phyloP scores from a whole-genome alignment of 2,888 invertebrate species.

The Synanthedon vespiformis region DNA sequence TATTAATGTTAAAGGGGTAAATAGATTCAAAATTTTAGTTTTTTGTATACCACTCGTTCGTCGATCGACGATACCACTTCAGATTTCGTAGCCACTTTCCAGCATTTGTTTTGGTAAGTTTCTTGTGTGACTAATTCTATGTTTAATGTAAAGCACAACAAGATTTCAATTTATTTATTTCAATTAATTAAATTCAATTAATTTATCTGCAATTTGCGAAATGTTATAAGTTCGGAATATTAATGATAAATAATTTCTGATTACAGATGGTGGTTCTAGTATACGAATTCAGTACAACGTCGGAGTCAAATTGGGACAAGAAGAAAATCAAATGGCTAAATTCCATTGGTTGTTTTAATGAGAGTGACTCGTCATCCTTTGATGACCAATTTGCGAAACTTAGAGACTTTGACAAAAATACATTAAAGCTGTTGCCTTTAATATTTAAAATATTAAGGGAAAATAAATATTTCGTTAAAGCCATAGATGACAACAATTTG shows the following conservation, averaged over 20 bases:
- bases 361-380: slow-evolving; percentile 31
- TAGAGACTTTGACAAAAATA: slow-evolving; percentile 27
- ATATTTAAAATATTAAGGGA: slow-evolving; percentile 41
- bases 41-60: no score
- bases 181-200: no score
- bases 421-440: slow-evolving; percentile 38
- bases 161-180: no score
- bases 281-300: slow-evolving; percentile 31
- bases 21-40: no score
- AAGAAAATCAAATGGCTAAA: slow-evolving; percentile 2
- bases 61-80: no score
- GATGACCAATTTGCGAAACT: slow-evolving; percentile 23
- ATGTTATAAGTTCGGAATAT: no score
- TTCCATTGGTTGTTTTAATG: slow-evolving; percentile 9
- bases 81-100: no score
- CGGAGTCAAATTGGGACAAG: slow-evolving; percentile 16
- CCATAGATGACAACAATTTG: slow-evolving; percentile 28
- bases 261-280: slow-evolving; percentile 50
- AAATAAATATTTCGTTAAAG: slow-evolving; percentile 32
- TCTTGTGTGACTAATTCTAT: no score
- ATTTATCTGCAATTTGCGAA: no score
- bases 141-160: no score
- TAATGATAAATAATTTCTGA: slow-evolving; percentile 3
- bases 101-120: no score
- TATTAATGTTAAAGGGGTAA: no score